phyloP scores from a whole-genome alignment of 2,888 invertebrate genomes.

The Neoscelio sp. region DNA sequence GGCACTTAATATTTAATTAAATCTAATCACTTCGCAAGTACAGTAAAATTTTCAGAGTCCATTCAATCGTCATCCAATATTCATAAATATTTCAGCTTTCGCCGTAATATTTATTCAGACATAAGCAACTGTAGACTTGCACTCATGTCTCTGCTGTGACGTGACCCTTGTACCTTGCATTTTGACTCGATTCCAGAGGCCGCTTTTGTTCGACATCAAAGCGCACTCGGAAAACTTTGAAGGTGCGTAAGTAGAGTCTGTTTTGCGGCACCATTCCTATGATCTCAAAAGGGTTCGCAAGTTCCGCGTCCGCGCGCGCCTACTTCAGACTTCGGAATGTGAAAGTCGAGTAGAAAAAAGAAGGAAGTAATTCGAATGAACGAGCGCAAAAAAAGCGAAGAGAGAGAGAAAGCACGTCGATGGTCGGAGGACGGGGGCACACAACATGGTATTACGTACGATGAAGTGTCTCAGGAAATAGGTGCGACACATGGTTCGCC shows the following conservation, averaged over 20 bases:
- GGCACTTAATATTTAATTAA: too few relatives aligned
- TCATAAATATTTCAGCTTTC: neutral
- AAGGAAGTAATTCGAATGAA: conserved; percentile 62
- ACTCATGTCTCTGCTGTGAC: conserved; percentile 16
- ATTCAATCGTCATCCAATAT: conserved; percentile 22
- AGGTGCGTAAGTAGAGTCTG: conserved; percentile 68
- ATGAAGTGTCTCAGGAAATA: conserved; percentile 56
- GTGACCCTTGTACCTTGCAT: conserved; percentile 51
- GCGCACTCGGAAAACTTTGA: conserved; percentile 61
- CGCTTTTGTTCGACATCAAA: conserved; percentile 69
- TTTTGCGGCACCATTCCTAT: conserved; percentile 66
- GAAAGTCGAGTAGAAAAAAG: conserved; percentile 52
- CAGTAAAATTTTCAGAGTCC: too few relatives aligned
- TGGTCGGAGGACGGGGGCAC: conserved; percentile 7
- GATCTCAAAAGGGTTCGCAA: conserved; percentile 68
- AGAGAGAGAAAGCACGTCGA: neutral
- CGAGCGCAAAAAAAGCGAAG: conserved; percentile 53
- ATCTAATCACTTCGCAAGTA: too few relatives aligned
- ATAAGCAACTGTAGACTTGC: conserved; percentile 45
- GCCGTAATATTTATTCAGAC: conserved; percentile 42
- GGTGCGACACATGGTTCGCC: conserved; percentile 55
- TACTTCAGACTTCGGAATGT: conserved; percentile 61
- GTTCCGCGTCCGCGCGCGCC: conserved; percentile 60
- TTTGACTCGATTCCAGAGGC: conserved; percentile 62
- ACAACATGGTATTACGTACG: conserved; percentile 38